Conservation (phyloP, 1,140 invertebrate species). For the Pararge aegeria region DNA sequence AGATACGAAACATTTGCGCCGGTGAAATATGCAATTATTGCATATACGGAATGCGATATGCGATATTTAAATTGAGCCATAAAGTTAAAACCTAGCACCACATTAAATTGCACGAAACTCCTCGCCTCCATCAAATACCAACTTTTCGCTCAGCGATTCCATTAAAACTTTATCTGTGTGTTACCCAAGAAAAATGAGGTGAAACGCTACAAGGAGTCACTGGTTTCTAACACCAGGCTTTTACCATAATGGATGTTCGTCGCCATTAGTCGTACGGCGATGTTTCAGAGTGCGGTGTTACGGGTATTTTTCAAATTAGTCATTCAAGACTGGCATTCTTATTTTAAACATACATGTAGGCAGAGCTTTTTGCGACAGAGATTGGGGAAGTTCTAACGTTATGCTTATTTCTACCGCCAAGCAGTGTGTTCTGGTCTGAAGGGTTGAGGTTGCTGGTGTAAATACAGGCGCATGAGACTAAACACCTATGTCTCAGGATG, state of each 20-base stretch:
- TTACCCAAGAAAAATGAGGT: conserved; percentile 40
- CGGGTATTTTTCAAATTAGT: conserved; percentile 22
- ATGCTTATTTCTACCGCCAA: too few relatives aligned
- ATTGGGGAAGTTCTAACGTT: too few relatives aligned
- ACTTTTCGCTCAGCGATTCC: conserved; percentile 21
- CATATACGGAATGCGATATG: too few relatives aligned
- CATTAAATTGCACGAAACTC: neutral
- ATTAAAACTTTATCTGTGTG: conserved; percentile 29
- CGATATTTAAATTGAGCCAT: neutral
- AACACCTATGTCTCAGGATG: too few relatives aligned
- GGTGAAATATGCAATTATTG: too few relatives aligned
- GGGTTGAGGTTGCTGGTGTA: too few relatives aligned
- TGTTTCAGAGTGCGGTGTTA: conserved; percentile 12
- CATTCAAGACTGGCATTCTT: neutral
- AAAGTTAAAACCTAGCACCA: neutral
- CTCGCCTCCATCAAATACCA: neutral
- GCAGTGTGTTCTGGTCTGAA: too few relatives aligned
- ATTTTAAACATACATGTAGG: neutral
- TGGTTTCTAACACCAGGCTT: conserved; percentile 34
- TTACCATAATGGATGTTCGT: conserved; percentile 30
- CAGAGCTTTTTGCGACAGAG: too few relatives aligned
- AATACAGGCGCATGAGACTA: too few relatives aligned
- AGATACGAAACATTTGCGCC: too few relatives aligned
- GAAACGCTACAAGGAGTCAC: conserved; percentile 36
- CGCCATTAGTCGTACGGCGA: conserved; percentile 13